These are phyloP conservation scores for Xenentodon cancila DNA, from an alignment of 2,797 vertebrate species.

Conservation along the genomic window DNA sequence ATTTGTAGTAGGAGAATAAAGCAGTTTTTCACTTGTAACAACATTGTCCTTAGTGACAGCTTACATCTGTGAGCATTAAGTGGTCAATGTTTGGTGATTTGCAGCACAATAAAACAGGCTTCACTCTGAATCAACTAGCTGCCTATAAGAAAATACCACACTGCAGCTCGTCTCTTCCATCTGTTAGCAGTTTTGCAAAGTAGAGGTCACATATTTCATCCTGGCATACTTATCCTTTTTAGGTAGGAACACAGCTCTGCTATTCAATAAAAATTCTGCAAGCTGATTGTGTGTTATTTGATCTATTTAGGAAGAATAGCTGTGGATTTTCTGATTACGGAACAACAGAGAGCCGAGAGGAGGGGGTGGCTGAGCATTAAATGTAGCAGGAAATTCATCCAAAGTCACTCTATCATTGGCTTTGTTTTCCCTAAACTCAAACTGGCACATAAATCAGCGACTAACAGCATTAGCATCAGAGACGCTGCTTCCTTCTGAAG, in stretches of 20 bases:
- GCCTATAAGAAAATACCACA: slow-evolving; percentile 41
- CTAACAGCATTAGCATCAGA: slow-evolving; percentile 38
- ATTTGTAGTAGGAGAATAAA: slow-evolving; percentile 16
- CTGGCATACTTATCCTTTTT: slow-evolving; percentile 75
- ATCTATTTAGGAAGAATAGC: slow-evolving; percentile 59
- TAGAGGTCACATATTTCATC: slow-evolving; percentile 54
- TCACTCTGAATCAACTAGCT: slow-evolving; percentile 36
- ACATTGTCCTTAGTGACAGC: slow-evolving; percentile 41
- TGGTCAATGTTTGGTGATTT: slow-evolving; percentile 51
- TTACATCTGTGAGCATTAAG: slow-evolving; percentile 50
- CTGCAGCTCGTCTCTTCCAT: slow-evolving; percentile 60
- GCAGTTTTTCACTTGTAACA: slow-evolving; percentile 24
- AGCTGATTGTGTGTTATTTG: slow-evolving; percentile 64
- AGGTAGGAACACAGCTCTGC: slow-evolving; percentile 60
- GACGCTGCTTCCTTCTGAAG: slow-evolving; percentile 17
- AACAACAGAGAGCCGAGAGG: slow-evolving; percentile 12
- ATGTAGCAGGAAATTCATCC: slow-evolving; percentile 42
- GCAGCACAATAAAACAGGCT: slow-evolving; percentile 39
- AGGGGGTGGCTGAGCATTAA: neutral
- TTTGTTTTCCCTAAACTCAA: slow-evolving; percentile 57
- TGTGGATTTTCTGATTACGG: slow-evolving; percentile 50
- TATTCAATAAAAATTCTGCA: slow-evolving; percentile 43
- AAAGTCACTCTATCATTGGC: slow-evolving; percentile 29
- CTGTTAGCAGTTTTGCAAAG: slow-evolving; percentile 65
- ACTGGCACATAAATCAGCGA: slow-evolving; percentile 49